A percentile compares a stretch with the other conserved stretches of the same genome.
Conservation (phyloP, 2,888 invertebrate genomes). For the Chesias legatella region DNA sequence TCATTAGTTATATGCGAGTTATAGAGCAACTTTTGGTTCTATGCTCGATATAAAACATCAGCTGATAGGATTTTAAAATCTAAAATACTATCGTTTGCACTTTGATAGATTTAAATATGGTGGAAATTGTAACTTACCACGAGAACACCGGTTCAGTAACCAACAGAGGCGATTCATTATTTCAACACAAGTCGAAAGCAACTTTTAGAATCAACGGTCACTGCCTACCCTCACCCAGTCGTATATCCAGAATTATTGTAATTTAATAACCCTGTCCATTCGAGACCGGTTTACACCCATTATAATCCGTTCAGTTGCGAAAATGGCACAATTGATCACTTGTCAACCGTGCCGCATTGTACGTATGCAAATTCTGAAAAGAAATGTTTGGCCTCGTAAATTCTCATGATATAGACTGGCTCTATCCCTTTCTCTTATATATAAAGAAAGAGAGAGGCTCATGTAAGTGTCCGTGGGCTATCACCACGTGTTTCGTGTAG, state of each 20-base stretch:
- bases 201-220: conserved; percentile 28
- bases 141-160: not conserved
- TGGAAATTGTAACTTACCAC: not conserved
- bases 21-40: too few species aligned
- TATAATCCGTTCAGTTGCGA: conserved; percentile 57
- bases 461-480: conserved; percentile 7
- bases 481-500: conserved; percentile 16
- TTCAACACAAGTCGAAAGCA: conserved; percentile 6
- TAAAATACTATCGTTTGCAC: too few species aligned
- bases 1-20: too few species aligned
- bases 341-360: conserved; percentile 58
- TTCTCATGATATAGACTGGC: conserved; percentile 34
- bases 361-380: conserved; percentile 42
- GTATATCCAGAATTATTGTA: conserved; percentile 58
- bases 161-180: conserved; percentile 3
- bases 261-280: conserved; percentile 65
- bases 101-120: too few species aligned
- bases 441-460: not conserved
- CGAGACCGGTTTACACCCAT: conserved; percentile 45
- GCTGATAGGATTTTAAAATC: too few species aligned
- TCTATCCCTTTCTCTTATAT: not conserved
- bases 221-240: conserved; percentile 23
- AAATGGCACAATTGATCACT: conserved; percentile 71
- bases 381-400: conserved; percentile 57
- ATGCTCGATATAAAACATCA: too few species aligned